Percentiles rank a stretch among this genome's conserved stretches.
Evolutionary conservation across 2,113 vertebrate species (phyloP).

Genomic region (Caloenas nicobarica): DNA sequence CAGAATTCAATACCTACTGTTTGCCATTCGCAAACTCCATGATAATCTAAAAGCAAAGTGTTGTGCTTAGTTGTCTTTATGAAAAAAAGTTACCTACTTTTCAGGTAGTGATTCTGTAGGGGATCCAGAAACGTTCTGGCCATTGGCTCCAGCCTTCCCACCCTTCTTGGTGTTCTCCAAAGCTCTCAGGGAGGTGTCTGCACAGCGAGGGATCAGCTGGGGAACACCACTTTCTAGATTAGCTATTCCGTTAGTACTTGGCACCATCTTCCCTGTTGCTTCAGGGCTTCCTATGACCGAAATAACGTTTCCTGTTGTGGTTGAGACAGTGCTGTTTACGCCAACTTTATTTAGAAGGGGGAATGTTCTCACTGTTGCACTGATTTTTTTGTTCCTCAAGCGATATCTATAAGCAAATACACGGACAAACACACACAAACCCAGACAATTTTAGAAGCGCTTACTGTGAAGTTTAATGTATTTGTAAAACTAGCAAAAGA

Average conservation of each 20-base stretch:
- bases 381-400: constrained; percentile 94
- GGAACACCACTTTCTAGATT: constrained; percentile 78
- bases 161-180: constrained; percentile 86
- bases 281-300: constrained; percentile 83
- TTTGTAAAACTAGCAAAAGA: background rate
- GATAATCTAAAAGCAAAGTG: background rate
- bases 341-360: constrained; percentile 85
- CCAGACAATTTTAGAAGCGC: background rate
- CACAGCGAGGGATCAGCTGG: constrained; percentile 86
- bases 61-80: background rate
- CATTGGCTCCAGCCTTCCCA: constrained; percentile 75
- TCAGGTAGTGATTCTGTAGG: constrained; percentile 80
- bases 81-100: constrained; percentile 76
- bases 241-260: constrained; percentile 76
- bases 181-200: constrained; percentile 76
- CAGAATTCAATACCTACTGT: background rate
- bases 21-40: background rate
- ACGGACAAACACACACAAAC: background rate
- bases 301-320: constrained; percentile 77
- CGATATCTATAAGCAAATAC: constrained; percentile 80
- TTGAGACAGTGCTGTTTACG: constrained; percentile 74
- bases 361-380: constrained; percentile 82
- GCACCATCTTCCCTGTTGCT: constrained; percentile 79
- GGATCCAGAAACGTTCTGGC: constrained; percentile 74
- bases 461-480: background rate